Base-by-base conservation (phyloP, 2,113 vertebrate species). In the Bujurquina vittata region DNA sequence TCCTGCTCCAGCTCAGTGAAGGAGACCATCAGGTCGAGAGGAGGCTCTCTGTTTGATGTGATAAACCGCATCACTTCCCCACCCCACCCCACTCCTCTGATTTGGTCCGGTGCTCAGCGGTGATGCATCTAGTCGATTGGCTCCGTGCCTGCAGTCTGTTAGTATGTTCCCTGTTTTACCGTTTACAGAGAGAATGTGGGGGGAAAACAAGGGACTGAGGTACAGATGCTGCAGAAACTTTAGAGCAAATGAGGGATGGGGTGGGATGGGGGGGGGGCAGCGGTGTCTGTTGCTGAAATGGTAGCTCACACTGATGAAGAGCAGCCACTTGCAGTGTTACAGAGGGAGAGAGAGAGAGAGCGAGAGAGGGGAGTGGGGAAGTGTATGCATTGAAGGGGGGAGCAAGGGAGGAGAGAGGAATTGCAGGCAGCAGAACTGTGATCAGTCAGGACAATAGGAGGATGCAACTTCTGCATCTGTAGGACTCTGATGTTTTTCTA, bases 301-400 rank as follows among this genome's bases (percentile, higher is more conserved):
- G 80, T 72, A 76, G 81, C 78, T 81, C 40, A 17, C 86, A 60
- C 78, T 78, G 78, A 94, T 82, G 90, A 90, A 92, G 85, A 92
- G 76, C 86, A 88, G 88, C 92, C 87, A 90, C 91, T 90, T 91
- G 91, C 93, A 93, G 92, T 93, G 90, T 85, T 86, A 90, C 77
- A 90, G 77, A 60, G 79, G 75, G 84, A 78, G 73, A n/a, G 67
- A 17, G 72, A 22, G 59, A 40, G 58, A 10, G 73, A 20, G 72
- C 18, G 23, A 49, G 58, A 7, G 78, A 75, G 85, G 11, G 43
- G 79, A 60, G 79, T 8, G 84, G 72, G 29, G 63, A 61, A 86
- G 54, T 2, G 43, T 20, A 46, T 76, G 77, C 61, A 84, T 33
- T 9, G 85, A 83, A 73, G 67, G 56, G 80, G 17, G 79, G 43